Base-by-base conservation (phyloP, 2,888 invertebrate genomes). In the Zelleria hepariella region DNA sequence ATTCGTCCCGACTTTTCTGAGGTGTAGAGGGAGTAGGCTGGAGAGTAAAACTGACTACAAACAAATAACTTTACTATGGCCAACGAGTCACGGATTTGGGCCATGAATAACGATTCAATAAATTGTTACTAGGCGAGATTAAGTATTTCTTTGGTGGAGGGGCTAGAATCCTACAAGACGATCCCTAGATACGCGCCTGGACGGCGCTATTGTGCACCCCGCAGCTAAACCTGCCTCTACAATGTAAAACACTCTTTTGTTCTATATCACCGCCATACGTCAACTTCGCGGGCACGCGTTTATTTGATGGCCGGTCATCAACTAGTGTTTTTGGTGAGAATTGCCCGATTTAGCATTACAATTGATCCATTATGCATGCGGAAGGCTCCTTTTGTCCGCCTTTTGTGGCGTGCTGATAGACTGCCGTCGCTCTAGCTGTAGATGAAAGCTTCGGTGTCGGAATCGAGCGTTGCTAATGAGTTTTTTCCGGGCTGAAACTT, bases 251-350 rank as follows among this genome's bases (percentile, higher is more conserved):
- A 73, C 78, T 77, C 32, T 80, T 72, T 80, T 83, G 80, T 80
- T 81, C 82, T 80, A 82, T 82, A 82, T 82, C 75, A 73, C 75
- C 64, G 67, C 74, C 69, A 79, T 82, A 78, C 79, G 76, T 82
- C 79, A 81, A 79, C 79, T 76, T 80, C 76, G 70, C 72, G 64
- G 71, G 69, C 78, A 79, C 77, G 75, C 78, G 73, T 80, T 77
- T 77, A 69, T 77, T 75, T 80, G 81, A 84, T 79, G 75, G 69
- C 58, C 63, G 66, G 67, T 65, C 74, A 72, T 75, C 75, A 75
- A 73, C 70, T 71, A 24, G 57, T 59, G 59, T 56, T 52, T 55
- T 60, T 57, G 57, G 23, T 18, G 48, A 52, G 48, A 62, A 60
- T 49, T 26, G 57, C 26, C 49, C 26, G 20, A 23, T 58, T 57